Conservation (phyloP, 2,888 invertebrate species). For the Abscondita cerata region DNA sequence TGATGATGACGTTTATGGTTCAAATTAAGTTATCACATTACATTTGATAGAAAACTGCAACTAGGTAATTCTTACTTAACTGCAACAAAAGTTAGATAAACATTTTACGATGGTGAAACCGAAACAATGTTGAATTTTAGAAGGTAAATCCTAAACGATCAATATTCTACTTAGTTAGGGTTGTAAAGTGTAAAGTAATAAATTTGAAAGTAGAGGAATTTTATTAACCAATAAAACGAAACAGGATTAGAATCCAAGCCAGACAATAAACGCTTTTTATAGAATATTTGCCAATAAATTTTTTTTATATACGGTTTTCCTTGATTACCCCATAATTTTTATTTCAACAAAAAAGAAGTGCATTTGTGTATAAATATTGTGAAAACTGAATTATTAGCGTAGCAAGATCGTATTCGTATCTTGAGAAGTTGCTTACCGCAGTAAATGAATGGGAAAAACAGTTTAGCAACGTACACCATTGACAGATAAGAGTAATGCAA, state of each 20-base stretch:
- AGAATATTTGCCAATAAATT: slow-evolving; percentile 15
- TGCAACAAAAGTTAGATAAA: too few species aligned
- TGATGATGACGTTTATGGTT: too few species aligned
- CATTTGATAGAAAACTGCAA: too few species aligned
- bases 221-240: slow-evolving; percentile 19
- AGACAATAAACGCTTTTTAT: slow-evolving; percentile 19
- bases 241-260: slow-evolving; percentile 19
- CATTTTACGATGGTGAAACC: neutral
- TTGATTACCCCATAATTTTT: slow-evolving; percentile 3
- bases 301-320: neutral
- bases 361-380: too few species aligned
- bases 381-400: too few species aligned
- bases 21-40: too few species aligned
- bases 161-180: slow-evolving; percentile 11
- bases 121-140: neutral
- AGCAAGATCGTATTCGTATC: too few species aligned
- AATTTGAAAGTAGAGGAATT: slow-evolving; percentile 15
- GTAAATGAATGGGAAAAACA: too few species aligned
- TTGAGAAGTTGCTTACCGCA: too few species aligned
- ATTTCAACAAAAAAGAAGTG: neutral
- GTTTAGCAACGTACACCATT: slow-evolving; percentile 13
- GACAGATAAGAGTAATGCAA: slow-evolving; percentile 19
- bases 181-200: slow-evolving; percentile 20
- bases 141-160: neutral
- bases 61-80: too few species aligned